Base-by-base conservation (phyloP, 2,113 vertebrate species). In the Callospermophilus lateralis region DNA sequence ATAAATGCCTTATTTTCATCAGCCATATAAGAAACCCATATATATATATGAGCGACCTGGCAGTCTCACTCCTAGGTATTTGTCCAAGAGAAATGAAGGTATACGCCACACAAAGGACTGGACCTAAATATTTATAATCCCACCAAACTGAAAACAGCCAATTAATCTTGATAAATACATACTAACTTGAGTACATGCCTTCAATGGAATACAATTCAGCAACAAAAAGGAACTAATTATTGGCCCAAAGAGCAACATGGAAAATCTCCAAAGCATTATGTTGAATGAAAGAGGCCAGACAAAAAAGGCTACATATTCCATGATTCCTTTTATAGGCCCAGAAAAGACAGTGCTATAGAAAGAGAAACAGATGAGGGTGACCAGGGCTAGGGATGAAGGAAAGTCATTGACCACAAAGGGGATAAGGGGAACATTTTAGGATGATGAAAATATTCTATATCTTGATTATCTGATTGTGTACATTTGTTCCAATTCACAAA, bases 51-150 rank as follows among this genome's bases (percentile, higher is more conserved):
- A n/a, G n/a, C n/a, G 39, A 68, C 51, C 77, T 61, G 37, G 63
- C 6, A 48, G 83, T 68, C 84, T 91, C 51, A 79, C 6, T 68
- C 45, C 34, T 42, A 80, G 22, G 45, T 48, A 72, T 86, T 72
- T 76, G 67, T 58, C 32, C 28, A 95, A 65, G 42, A 89, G 22
- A 96, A 96, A 83, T 34, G 37, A 77, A 93, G 86, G 48, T 30
- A 37, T 42, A 48, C 55, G 34, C 8, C 72, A 84, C 11, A 65
- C 28, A 73, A 90, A 96, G 34, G 53, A 61, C 63, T 67, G 30
- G 70, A 81, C 30, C 83, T 48, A 89, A 84, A 91, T 84, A 20
- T 87, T 45, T 37, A 90, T 48, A 90, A 79, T 70, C 15, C 5
- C 63, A 6, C n/a, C 22, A 42, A 83, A 68, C 13, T 30, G 16